phyloP scores from a whole-genome alignment of 2,113 vertebrate species.

The Catharus fuscescens region DNA sequence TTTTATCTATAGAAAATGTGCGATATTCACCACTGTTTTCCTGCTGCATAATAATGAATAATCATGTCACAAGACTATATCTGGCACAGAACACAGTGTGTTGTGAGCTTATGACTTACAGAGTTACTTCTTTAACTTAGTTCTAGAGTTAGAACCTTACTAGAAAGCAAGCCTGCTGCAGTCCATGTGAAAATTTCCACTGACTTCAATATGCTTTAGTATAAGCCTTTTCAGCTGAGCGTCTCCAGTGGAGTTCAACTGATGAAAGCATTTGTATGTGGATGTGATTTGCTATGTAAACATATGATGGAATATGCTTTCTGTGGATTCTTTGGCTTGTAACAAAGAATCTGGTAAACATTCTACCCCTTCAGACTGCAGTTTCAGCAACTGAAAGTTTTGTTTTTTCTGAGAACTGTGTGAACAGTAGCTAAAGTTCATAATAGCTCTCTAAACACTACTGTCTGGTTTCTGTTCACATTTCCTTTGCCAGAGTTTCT shows the following conservation, averaged over 20 bases:
- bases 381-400: slow-evolving; percentile 40
- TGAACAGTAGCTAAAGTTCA: slow-evolving; percentile 58
- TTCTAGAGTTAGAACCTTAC: background rate
- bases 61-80: background rate
- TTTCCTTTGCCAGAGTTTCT: background rate
- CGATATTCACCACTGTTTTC: background rate
- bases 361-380: slow-evolving; percentile 32
- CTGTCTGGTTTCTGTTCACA: slow-evolving; percentile 43
- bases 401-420: slow-evolving; percentile 50
- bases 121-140: background rate
- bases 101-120: background rate
- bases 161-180: background rate
- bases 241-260: background rate
- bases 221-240: background rate
- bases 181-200: background rate
- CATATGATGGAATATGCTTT: background rate
- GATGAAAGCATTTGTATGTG: background rate
- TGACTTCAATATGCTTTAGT: background rate
- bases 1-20: background rate
- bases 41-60: background rate
- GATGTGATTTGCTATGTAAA: slow-evolving; percentile 27
- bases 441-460: slow-evolving; percentile 16
- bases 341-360: slow-evolving; percentile 40
- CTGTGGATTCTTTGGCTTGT: slow-evolving; percentile 20
- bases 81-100: background rate